Base-by-base conservation (phyloP, 2,797 vertebrate species). In the Chelmon rostratus region DNA sequence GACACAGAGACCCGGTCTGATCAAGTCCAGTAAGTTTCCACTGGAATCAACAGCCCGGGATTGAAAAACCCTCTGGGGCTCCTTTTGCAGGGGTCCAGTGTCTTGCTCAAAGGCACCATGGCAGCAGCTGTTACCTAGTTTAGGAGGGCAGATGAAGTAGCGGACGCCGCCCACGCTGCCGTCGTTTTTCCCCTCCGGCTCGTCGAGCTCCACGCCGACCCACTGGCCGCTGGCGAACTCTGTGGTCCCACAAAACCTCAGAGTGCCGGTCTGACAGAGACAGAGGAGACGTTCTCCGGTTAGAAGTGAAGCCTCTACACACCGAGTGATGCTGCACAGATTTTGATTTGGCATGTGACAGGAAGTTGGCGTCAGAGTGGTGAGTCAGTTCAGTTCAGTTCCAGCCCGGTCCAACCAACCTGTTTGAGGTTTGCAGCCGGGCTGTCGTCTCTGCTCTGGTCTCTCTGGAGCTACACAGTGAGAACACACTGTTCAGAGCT, bases 201-300 rank as follows among this genome's bases (percentile, higher is more conserved):
- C 96, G 0, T 98, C 97, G 44, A 98, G 95, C 92, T 98, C 97
- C 90, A 98, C 96, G 0, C 97, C 97, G 0, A 97, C 96, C 97
- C 97, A 98, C 94, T 98, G 97, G 18, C 97, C 97, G 0, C 97
- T 98, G 88, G 97, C 97, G 1, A 98, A 98, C 93, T 98, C 97
- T 0, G 97, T 98, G 3, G 97, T 97, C 12, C 97, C 97, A 5
- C 97, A 98, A 80, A 98, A 98, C 67, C 97, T 94, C 81, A 98
- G 93, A 0, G 97, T 98, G 28, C 97, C 97, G 0, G 86, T 89
- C 97, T 98, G 76, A 11, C 13, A 73, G 35, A 77, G 3, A 59
- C n/a, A 85, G 44, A 76, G 63, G 63, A 5, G 35, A 7, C 28
- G 18, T 0, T 10, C 6, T 7, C 15, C 28, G 2, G 52, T 63